Percentiles rank a stretch among this genome's conserved stretches.
Evolutionary conservation across 2,888 invertebrate species (phyloP).

Genomic region (Catotricha subobsoleta): DNA sequence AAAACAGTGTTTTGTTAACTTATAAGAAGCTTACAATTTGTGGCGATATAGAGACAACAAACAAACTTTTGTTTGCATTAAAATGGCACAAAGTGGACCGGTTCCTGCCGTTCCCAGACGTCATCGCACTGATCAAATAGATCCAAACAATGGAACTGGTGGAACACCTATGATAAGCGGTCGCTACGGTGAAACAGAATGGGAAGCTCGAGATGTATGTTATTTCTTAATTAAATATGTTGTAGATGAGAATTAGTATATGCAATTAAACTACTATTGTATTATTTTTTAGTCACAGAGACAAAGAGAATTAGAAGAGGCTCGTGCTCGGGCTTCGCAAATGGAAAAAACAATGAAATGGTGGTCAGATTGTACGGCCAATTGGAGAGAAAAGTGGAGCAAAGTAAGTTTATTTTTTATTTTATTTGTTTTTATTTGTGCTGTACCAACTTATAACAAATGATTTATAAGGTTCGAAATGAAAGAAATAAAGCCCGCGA

Average conservation of each 20-base stretch:
- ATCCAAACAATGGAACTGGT: constrained; percentile 8
- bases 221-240: neutral
- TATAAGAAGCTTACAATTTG: no score
- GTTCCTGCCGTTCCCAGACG: constrained; percentile 15
- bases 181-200: constrained; percentile 26
- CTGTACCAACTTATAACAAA: neutral
- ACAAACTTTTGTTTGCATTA: no score
- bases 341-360: constrained; percentile 99
- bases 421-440: neutral
- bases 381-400: constrained; percentile 94
- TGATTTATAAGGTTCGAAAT: constrained; percentile 43
- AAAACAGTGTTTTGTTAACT: no score
- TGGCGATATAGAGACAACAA: neutral
- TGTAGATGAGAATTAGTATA: neutral
- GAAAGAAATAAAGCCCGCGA: constrained; percentile 87
- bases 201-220: constrained; percentile 28
- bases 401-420: constrained; percentile 34
- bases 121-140: constrained; percentile 11
- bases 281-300: constrained; percentile 22
- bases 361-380: constrained; percentile 94
- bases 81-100: constrained; percentile 17
- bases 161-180: constrained; percentile 15
- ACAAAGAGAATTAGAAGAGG: constrained; percentile 75
- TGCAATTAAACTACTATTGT: neutral
- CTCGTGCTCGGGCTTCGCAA: constrained; percentile 81